phyloP scores from a whole-genome alignment of 2,113 vertebrate species.

The Gyps fulvus region DNA sequence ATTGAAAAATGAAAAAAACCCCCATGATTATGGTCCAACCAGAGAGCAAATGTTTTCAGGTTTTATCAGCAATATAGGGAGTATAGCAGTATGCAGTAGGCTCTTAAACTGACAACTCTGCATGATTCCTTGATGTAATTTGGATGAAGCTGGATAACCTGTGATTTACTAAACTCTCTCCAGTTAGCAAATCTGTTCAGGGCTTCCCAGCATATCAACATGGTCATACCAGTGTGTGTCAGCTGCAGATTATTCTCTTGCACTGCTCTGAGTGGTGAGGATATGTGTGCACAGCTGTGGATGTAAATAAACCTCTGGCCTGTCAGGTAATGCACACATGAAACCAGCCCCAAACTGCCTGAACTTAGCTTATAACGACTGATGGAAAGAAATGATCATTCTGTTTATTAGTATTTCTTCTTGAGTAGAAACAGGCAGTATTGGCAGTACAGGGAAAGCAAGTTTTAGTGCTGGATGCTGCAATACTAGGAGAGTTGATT shows the following conservation, averaged over 20 bases:
- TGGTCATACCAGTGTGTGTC: not conserved
- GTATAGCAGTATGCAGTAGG: not conserved
- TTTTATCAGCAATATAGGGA: not conserved
- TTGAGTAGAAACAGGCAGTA: not conserved
- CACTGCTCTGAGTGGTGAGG: not conserved
- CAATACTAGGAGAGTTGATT: not conserved
- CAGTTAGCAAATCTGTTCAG: not conserved
- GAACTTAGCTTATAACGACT: not conserved
- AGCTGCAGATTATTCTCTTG: not conserved
- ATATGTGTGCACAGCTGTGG: not conserved
- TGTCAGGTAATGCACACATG: not conserved
- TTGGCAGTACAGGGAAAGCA: not conserved
- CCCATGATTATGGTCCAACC: not conserved
- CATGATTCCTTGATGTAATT: conserved; percentile 10
- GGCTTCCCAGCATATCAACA: not conserved
- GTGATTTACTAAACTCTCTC: conserved; percentile 36
- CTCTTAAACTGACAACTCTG: conserved; percentile 3
- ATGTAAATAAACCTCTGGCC: not conserved
- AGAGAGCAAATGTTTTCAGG: not conserved
- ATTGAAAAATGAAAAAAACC: not conserved
- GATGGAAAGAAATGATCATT: not conserved
- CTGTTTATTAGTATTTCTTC: not conserved
- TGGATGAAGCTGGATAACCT: conserved; percentile 5
- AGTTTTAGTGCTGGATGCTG: not conserved
- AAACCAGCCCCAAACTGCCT: not conserved